Percentiles rank a stretch among this genome's conserved stretches.
phyloP scores from a whole-genome alignment of 2,113 vertebrate species.

The Zapornia atra region DNA sequence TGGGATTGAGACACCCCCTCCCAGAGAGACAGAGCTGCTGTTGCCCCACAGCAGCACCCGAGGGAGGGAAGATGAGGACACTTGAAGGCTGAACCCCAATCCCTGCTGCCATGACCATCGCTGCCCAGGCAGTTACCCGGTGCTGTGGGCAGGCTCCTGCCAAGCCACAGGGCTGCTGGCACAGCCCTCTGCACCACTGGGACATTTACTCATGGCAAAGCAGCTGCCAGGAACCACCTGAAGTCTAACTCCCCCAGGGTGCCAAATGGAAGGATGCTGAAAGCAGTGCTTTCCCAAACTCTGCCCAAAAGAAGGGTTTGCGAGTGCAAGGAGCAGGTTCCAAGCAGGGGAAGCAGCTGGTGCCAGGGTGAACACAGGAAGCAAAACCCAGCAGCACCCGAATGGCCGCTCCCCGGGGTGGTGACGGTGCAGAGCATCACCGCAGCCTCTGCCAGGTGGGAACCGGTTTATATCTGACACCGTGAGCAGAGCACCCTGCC shows the following conservation, averaged over 20 bases:
- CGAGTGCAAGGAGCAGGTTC: fast-evolving
- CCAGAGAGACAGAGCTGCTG: not conserved
- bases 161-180: not conserved
- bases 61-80: not conserved
- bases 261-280: not conserved
- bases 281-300: not conserved
- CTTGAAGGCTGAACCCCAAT: not conserved
- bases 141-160: not conserved
- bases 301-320: not conserved
- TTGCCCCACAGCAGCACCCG: fast-evolving
- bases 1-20: too few relatives aligned
- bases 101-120: fast-evolving
- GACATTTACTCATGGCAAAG: not conserved
- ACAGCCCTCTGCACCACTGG: not conserved
- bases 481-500: not conserved
- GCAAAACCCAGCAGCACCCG: not conserved
- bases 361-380: not conserved
- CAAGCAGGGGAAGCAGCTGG: not conserved
- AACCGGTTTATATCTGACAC: not conserved
- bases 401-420: not conserved
- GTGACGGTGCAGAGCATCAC: fast-evolving
- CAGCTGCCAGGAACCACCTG: not conserved
- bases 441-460: not conserved
- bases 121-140: not conserved
- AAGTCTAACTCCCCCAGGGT: fast-evolving